Conservation (phyloP, 2,888 invertebrate species). For the Mythimna albipuncta region DNA sequence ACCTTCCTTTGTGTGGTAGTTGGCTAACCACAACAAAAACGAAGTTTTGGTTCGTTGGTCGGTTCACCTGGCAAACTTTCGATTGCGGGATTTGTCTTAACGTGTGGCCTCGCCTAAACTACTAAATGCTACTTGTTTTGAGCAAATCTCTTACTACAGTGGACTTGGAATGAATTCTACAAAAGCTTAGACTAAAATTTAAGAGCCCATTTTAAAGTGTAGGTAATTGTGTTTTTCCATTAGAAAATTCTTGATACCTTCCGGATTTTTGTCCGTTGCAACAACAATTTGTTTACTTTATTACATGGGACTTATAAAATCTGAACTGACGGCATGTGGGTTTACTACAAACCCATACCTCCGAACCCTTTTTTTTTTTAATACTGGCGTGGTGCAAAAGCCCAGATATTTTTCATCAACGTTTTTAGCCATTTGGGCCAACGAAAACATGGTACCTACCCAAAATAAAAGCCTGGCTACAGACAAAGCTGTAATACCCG, state of each 20-base stretch:
- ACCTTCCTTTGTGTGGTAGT: conserved; percentile 30
- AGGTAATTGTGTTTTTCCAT: conserved; percentile 17
- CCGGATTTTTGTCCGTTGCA: neutral
- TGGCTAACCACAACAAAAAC: conserved; percentile 41
- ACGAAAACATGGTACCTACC: conserved; percentile 17
- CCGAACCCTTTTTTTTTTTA: neutral
- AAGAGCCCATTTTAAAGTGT: neutral
- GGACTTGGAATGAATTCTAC: conserved; percentile 8
- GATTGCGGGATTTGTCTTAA: conserved; percentile 51
- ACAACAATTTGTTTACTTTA: neutral
- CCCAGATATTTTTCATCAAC: conserved; percentile 24
- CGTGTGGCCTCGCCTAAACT: conserved; percentile 46
- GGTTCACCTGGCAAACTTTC: conserved; percentile 45
- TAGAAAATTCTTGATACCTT: neutral
- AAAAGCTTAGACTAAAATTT: conserved; percentile 5
- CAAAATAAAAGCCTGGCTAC: conserved; percentile 14
- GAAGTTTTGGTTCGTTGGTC: conserved; percentile 44
- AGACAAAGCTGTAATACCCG: conserved; percentile 14
- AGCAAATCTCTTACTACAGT: conserved; percentile 25
- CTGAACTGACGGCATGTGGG: neutral
- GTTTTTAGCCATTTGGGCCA: conserved; percentile 25
- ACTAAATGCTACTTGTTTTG: conserved; percentile 29
- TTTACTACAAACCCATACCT: neutral
- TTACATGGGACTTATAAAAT: neutral
- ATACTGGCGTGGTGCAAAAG: neutral